Conservation (phyloP, 2,113 vertebrate species). For the Shinisaurus crocodilurus region DNA sequence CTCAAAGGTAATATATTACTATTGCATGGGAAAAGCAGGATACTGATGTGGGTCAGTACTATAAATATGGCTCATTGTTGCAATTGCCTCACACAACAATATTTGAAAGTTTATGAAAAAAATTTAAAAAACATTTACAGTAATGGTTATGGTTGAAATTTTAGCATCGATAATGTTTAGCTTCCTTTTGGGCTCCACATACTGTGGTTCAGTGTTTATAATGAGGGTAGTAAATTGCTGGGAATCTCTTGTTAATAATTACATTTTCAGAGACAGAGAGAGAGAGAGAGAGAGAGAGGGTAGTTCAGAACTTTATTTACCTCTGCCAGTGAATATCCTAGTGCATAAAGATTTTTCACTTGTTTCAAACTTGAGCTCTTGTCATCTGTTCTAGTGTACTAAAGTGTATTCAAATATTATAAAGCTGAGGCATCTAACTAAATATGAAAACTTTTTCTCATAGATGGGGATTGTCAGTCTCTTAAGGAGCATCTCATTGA, state of each 20-base stretch:
- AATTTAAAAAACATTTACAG: not conserved
- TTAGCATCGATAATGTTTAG: no score
- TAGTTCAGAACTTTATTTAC: not conserved
- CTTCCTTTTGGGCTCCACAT: not conserved
- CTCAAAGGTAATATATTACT: constrained; percentile 88
- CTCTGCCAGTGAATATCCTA: not conserved
- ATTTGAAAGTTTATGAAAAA: not conserved
- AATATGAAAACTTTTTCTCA: constrained; percentile 55
- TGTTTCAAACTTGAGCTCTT: not conserved
- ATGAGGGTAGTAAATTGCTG: not conserved
- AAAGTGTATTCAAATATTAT: not conserved
- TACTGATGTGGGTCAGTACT: not conserved
- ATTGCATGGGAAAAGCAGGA: not conserved
- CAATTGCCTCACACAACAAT: constrained; percentile 2
- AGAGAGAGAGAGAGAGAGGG: no score
- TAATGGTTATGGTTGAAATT: not conserved
- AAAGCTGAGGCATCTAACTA: not conserved
- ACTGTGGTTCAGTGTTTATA: not conserved
- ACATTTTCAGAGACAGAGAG: no score
- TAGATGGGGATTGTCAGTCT: constrained; percentile 93
- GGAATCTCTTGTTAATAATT: not conserved
- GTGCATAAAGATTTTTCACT: not conserved
- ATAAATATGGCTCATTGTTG: constrained; percentile 25
- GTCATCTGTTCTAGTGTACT: not conserved
- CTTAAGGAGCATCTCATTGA: constrained; percentile 99